Percentiles rank a stretch among this genome's conserved stretches.
Evolutionary conservation across 2,797 vertebrate species (phyloP).

Genomic region (Bufotes viridis): DNA sequence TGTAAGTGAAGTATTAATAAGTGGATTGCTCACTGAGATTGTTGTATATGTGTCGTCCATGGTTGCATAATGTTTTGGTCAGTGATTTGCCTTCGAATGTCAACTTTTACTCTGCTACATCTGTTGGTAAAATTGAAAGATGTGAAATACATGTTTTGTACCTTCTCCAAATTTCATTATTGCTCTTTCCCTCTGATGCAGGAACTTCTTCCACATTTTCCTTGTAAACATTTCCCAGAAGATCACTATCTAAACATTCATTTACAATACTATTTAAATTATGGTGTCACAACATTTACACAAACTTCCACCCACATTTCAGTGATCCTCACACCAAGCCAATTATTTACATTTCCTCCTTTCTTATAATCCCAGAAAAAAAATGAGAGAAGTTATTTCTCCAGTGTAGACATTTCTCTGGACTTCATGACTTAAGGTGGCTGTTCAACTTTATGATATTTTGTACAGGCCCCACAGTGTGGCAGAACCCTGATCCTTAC

Average conservation of each 20-base stretch:
- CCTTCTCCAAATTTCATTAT: background rate
- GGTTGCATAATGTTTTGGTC: background rate
- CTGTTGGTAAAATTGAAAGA: background rate
- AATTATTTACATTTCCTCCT: background rate
- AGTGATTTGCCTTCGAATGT: background rate
- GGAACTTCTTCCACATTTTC: conserved; percentile 1
- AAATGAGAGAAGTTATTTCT: background rate
- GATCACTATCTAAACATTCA: background rate
- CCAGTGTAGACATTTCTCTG: background rate
- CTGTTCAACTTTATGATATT: too few species aligned
- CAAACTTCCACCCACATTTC: conserved; percentile 3
- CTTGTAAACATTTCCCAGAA: conserved; percentile 19
- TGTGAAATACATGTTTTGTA: background rate
- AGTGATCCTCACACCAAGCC: background rate
- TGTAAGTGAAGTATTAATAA: too few species aligned
- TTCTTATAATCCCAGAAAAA: background rate
- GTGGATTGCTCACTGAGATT: too few species aligned
- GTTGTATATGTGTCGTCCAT: too few species aligned
- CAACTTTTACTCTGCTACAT: background rate
- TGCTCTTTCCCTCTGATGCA: background rate
- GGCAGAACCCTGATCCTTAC: too few species aligned
- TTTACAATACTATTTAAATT: background rate
- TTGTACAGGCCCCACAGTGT: too few species aligned
- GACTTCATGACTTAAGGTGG: background rate
- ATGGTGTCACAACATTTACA: conserved; percentile 16